A percentile compares a stretch with the other conserved stretches of the same genome.
These are phyloP conservation scores for Halcyon smyrnensis DNA, from an alignment of 2,797 vertebrate species.

Conservation along the genomic window DNA sequence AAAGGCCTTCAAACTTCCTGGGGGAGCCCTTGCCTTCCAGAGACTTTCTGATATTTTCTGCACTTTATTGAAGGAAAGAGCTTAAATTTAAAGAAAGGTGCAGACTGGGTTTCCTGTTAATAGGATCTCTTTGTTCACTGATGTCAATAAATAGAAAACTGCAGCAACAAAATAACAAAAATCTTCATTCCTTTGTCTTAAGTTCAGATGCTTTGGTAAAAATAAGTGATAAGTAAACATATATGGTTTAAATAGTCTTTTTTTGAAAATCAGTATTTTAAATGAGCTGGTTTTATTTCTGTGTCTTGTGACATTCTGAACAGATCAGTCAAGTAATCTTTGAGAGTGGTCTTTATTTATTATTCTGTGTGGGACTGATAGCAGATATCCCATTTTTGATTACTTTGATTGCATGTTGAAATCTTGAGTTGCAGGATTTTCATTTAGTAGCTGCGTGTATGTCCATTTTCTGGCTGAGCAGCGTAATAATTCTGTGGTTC, in stretches of 20 bases:
- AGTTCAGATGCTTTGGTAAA: background rate
- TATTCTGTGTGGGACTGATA: background rate
- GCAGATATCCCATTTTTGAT: background rate
- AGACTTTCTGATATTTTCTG: background rate
- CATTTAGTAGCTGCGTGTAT: background rate
- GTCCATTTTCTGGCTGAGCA: background rate
- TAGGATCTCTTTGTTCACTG: background rate
- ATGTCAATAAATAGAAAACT: background rate
- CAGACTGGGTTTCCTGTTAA: background rate
- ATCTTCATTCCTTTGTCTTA: background rate
- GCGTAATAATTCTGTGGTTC: background rate
- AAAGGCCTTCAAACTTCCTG: background rate
- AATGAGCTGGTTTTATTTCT: background rate
- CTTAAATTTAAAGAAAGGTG: background rate
- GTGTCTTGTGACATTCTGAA: background rate
- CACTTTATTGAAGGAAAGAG: background rate
- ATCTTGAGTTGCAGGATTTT: background rate
- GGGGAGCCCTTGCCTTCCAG: background rate
- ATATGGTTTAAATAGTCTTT: background rate
- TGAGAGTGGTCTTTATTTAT: background rate
- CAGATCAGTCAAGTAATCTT: background rate
- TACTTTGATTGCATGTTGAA: background rate
- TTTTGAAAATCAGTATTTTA: background rate
- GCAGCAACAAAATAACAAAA: background rate
- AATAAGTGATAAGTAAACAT: background rate